Percentiles rank a stretch among this genome's conserved stretches.
Conservation (phyloP, 2,113 vertebrate species). For the Alectura lathami region DNA sequence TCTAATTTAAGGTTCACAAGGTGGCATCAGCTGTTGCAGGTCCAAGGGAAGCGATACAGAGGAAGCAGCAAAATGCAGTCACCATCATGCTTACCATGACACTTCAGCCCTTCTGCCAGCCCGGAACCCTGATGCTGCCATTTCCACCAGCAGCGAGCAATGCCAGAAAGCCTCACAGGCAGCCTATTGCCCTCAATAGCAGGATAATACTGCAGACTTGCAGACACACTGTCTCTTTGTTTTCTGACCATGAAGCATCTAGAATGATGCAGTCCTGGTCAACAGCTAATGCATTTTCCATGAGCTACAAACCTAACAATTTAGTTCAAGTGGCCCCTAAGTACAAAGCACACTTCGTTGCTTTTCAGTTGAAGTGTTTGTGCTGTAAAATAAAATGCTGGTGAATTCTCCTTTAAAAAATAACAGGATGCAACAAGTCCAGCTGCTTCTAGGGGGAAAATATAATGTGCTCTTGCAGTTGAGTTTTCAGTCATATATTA, state of each 20-base stretch:
- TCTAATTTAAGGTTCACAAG: no score
- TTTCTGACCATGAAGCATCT: not conserved
- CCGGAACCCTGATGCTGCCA: fast-evolving
- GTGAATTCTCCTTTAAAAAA: not conserved
- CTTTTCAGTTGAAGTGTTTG: not conserved
- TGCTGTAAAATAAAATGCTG: not conserved
- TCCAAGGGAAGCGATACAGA: not conserved
- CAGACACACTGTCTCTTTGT: fast-evolving
- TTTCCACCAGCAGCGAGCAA: not conserved
- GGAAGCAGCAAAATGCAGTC: not conserved
- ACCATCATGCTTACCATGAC: fast-evolving
- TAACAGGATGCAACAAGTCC: not conserved
- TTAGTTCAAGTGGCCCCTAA: not conserved
- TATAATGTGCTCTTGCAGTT: fast-evolving
- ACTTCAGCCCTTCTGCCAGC: not conserved
- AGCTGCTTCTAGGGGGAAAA: not conserved
- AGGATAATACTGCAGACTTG: not conserved
- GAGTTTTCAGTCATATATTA: not conserved
- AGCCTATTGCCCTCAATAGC: not conserved
- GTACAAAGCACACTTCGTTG: not conserved
- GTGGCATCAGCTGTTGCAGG: not conserved
- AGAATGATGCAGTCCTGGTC: not conserved
- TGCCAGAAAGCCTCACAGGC: not conserved
- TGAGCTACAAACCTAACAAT: fast-evolving
- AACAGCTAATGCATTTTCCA: not conserved